Conservation (phyloP, 2,113 vertebrate genomes). For the Ceyx cyanopectus region DNA sequence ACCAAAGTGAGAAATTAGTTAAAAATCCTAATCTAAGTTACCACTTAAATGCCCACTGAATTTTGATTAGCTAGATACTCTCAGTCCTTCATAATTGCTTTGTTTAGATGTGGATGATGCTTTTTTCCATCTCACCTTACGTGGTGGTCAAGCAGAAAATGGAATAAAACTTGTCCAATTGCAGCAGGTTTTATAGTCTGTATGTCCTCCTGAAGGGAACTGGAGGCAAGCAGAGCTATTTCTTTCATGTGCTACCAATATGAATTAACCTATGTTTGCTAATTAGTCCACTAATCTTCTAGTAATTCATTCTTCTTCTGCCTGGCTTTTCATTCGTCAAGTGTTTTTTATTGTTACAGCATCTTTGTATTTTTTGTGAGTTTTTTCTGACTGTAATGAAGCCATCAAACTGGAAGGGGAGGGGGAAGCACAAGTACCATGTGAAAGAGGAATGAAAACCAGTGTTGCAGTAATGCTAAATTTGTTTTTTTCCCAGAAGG, state of each 20-base stretch:
- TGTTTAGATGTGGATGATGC: not conserved
- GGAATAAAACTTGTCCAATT: not conserved
- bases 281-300: not conserved
- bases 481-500: not conserved
- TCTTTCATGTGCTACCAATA: not conserved
- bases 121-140: not conserved
- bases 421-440: not conserved
- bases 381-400: not conserved
- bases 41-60: not conserved
- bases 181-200: not conserved
- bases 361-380: not conserved
- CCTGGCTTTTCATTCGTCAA: not conserved
- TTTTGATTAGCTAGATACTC: not conserved
- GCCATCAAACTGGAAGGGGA: not conserved
- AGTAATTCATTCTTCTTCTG: not conserved
- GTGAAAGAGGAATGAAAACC: not conserved
- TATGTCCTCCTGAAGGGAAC: not conserved
- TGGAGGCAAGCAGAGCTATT: not conserved
- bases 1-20: not conserved
- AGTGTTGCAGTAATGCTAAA: not conserved
- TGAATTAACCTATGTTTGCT: not conserved
- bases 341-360: not conserved
- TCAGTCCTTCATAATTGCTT: not conserved
- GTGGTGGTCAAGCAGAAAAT: not conserved
- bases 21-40: slow-evolving; percentile 1